Base-by-base conservation (phyloP, 2,888 invertebrate genomes). In the Athalia rosae region DNA sequence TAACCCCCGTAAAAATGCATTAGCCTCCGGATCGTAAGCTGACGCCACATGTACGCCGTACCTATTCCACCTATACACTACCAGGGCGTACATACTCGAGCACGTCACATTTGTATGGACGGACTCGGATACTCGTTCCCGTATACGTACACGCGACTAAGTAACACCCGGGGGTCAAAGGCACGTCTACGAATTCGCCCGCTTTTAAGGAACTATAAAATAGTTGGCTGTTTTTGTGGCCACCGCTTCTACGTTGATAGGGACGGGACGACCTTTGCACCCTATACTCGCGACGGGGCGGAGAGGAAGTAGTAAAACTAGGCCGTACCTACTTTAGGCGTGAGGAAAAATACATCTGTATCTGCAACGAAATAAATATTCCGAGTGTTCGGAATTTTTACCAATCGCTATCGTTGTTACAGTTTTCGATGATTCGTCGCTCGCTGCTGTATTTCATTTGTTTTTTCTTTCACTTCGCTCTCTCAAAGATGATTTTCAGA, bases 1-100 rank as follows among this genome's bases (percentile, higher is more conserved):
- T 87, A 86, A 85, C 86, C 86, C 87, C 85, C 86, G 86, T 86
- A 86, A 85, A 87, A 87, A 86, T 85, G 87, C 89, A 89, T 89
- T 89, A 89, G 87, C 83, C 81, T 74, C 74, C 41, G 50, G 74
- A 74, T 74, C 74, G 74, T 74, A 74, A 61, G 74, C 47, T 43
- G 41, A 56, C 62, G 74, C 59, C 15, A 50, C 11, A 45, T 71
- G 45, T 71, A 28, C 28, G 28, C 9, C 28, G 61, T 74, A 74
- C 47, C 74, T 61, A 28, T 62, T 71, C 45, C 28, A 13, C 53
- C 13, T 58, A 71, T 58, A 15, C n/a, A 74, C 28, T 28, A n/a
- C 59, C 13, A 43, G 45, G 13, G 47, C 73, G 5, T 13, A 61
- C 61, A n/a, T 28, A 48, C 15, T 50, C 41, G 59, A 59, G 62